A percentile compares a stretch with the other conserved stretches of the same genome.
Evolutionary conservation across 2,113 vertebrate species (phyloP).

Genomic region (Sebastes schlegelii): DNA sequence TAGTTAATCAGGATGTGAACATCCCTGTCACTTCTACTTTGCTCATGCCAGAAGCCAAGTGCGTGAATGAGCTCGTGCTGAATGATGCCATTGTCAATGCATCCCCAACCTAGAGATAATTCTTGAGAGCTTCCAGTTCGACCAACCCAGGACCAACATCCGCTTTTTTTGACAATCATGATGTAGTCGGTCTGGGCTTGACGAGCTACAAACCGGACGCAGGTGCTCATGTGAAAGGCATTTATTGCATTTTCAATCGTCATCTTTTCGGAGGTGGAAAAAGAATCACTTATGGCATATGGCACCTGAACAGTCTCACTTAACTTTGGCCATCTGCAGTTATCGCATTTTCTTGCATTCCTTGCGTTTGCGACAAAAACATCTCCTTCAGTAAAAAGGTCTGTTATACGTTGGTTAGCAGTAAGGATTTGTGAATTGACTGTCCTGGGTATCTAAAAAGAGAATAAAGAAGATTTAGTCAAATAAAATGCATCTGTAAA

Average conservation of each 20-base stretch:
- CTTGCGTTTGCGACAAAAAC: background rate
- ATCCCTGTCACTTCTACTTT: slow-evolving; percentile 20
- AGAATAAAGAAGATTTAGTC: background rate
- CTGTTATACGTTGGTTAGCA: background rate
- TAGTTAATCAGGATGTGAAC: slow-evolving; percentile 23
- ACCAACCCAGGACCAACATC: slow-evolving; percentile 5
- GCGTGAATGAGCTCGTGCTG: slow-evolving; percentile 1
- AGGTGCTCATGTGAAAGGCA: slow-evolving; percentile 12
- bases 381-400: background rate
- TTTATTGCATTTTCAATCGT: accelerated
- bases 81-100: background rate
- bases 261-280: background rate
- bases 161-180: background rate
- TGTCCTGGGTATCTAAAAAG: background rate
- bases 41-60: background rate
- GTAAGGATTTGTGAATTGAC: slow-evolving; percentile 6
- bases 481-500: background rate
- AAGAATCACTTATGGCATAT: background rate
- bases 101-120: background rate
- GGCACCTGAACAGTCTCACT: background rate
- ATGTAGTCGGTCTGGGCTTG: background rate
- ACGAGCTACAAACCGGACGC: background rate
- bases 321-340: slow-evolving; percentile 14
- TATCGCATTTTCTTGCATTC: background rate
- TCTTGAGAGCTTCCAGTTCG: background rate